A percentile compares a stretch with the other conserved stretches of the same genome.
Conservation (phyloP, 92 coral and sea anemone genomes). For the Zoanthus gigantus region DNA sequence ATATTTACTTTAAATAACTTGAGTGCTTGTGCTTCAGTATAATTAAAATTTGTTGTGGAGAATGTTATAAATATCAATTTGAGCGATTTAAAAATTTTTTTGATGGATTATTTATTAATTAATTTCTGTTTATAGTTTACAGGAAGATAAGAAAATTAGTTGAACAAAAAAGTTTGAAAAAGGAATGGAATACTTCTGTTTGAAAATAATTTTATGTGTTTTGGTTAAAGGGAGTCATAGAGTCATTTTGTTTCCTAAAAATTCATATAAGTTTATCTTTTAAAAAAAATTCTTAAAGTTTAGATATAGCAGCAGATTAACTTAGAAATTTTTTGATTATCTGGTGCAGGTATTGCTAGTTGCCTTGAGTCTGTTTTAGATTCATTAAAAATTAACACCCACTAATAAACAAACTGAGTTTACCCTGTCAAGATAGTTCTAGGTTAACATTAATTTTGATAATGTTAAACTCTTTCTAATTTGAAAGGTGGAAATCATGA, state of each 20-base stretch:
- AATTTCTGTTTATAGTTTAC: background rate
- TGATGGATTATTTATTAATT: background rate
- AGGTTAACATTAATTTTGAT: background rate
- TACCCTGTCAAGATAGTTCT: background rate
- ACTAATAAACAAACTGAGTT: slow-evolving; percentile 11
- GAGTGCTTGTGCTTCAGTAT: background rate
- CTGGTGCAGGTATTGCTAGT: slow-evolving; percentile 10
- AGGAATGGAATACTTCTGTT: background rate
- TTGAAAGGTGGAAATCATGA: background rate
- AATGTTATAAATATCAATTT: background rate
- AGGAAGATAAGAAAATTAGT: background rate
- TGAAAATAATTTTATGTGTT: background rate
- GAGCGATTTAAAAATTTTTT: background rate
- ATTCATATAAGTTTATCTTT: background rate
- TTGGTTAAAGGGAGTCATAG: background rate
- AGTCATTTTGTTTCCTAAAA: background rate
- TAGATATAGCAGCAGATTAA: background rate
- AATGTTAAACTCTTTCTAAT: background rate
- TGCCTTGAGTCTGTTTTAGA: slow-evolving; percentile 30
- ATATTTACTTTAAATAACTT: background rate
- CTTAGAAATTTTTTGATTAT: background rate
- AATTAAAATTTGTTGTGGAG: background rate
- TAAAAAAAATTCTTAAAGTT: background rate
- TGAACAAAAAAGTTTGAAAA: background rate
- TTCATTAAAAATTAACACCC: slow-evolving; percentile 26